phyloP scores from a whole-genome alignment of 2,888 invertebrate species.

The Myopa testacea region DNA sequence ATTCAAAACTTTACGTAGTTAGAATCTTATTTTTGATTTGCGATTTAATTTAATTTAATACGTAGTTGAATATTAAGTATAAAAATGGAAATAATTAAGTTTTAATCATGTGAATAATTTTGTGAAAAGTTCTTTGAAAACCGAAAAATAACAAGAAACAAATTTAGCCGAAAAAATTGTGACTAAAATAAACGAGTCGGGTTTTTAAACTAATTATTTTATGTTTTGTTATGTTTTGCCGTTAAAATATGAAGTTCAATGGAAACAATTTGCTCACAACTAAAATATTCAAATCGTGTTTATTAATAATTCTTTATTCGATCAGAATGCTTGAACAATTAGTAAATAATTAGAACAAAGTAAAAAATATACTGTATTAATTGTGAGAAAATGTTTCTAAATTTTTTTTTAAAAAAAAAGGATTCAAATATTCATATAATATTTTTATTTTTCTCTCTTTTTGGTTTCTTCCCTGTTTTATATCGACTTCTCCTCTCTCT shows the following conservation, averaged over 20 bases:
- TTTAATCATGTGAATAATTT: constrained; percentile 25
- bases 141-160: not conserved
- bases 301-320: constrained; percentile 12
- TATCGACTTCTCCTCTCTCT: constrained; percentile 26
- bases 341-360: too few relatives aligned
- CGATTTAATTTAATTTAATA: constrained; percentile 13
- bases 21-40: constrained; percentile 31
- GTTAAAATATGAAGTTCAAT: too few relatives aligned
- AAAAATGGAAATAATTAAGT: not conserved
- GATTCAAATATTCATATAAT: constrained; percentile 32
- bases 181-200: constrained; percentile 32
- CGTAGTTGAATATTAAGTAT: not conserved
- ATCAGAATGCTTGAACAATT: too few relatives aligned
- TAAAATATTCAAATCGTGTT: not conserved
- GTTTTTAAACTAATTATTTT: not conserved
- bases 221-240: not conserved
- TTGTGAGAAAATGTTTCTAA: not conserved
- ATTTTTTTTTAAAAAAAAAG: not conserved
- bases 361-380: too few relatives aligned
- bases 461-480: constrained; percentile 29
- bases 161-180: constrained; percentile 8
- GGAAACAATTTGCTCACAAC: not conserved
- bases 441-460: constrained; percentile 39
- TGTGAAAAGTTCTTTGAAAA: constrained; percentile 15
- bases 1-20: constrained; percentile 15